These are phyloP conservation scores for Orthonychiurus folsomi DNA, from an alignment of 2,888 invertebrate species.

Conservation along the genomic window DNA sequence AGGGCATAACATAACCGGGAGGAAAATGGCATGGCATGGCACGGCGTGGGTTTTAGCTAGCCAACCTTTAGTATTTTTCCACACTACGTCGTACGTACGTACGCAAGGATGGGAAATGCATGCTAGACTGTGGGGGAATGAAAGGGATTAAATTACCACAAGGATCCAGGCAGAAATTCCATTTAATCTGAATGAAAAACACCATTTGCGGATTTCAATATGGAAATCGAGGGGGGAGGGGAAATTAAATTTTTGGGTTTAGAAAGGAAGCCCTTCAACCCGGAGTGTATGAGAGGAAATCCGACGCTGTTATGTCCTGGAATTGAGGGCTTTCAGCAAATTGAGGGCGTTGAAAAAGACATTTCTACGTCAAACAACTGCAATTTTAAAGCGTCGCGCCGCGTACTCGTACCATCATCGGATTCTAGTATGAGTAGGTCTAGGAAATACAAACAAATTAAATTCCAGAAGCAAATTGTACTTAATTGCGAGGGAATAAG, in stretches of 20 bases:
- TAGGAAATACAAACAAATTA: background rate
- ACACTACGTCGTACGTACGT: background rate
- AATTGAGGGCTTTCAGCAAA: background rate
- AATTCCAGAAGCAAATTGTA: too few species aligned
- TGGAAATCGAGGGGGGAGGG: background rate
- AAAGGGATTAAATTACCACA: background rate
- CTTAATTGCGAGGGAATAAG: too few species aligned
- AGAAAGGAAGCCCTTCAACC: background rate
- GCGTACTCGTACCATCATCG: background rate
- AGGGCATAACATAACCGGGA: background rate
- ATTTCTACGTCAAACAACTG: background rate
- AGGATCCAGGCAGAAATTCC: background rate
- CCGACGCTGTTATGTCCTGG: background rate
- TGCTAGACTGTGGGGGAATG: background rate
- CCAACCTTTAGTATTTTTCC: background rate
- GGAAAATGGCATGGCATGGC: background rate
- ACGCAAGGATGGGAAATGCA: too few species aligned
- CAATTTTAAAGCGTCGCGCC: too few species aligned
- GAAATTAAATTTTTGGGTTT: background rate
- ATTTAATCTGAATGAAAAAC: background rate
- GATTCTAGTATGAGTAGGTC: background rate
- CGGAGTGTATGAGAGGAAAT: background rate
- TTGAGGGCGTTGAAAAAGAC: background rate
- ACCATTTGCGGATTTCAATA: conserved; percentile 1
- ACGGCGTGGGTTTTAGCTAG: background rate